Evolutionary conservation across 2,113 vertebrate species (phyloP), one percentile per base, ranked within the genome.

Genomic region (Alaudala cheleensis): DNA sequence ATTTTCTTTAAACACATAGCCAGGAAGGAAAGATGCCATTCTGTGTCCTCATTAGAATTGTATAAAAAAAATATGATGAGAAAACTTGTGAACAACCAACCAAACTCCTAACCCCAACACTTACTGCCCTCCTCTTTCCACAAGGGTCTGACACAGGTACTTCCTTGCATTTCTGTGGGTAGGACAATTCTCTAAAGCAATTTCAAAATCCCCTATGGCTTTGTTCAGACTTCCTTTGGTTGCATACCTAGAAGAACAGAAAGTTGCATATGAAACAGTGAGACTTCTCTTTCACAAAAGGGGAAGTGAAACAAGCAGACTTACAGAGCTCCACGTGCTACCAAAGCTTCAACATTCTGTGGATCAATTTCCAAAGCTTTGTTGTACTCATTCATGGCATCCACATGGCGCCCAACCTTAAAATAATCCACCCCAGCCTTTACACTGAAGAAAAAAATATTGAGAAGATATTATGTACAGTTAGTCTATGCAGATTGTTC

Each of bases 351-450:
- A 44, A 99, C 99, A 4, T 99, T 99, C 34, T 99, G 98, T 5
- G 97, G 98, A 95, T 99, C 99, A 15, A 99, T 99, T 96, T 99
- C 99, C 96, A 99, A 88, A 58, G 99, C 99, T 84, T 99, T 99
- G 97, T 99, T 99, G 95, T 99, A 99, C 88, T 99, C 99, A 53
- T 99, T 99, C 99, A 99, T 99, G 67, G 99, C 99, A 86, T 99
- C 99, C 26, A 99, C 99, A 0, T 99, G 98, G 21, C 97, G 99
- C 16, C 99, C 98, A 37, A 98, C 98, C 94, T 99, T 99, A 95
- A 99, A 99, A 97, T 99, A 99, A 96, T 98, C 99, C 74, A 99
- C 99, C 37, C 99, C 99, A 50, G 98, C 96, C 96, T 99, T 99
- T 67, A 99, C 99, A 66, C 99, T 99, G 88, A 6, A 90, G 54